Evolutionary conservation across 2,113 vertebrate genomes (phyloP).

Genomic region (Hydropotes inermis): DNA sequence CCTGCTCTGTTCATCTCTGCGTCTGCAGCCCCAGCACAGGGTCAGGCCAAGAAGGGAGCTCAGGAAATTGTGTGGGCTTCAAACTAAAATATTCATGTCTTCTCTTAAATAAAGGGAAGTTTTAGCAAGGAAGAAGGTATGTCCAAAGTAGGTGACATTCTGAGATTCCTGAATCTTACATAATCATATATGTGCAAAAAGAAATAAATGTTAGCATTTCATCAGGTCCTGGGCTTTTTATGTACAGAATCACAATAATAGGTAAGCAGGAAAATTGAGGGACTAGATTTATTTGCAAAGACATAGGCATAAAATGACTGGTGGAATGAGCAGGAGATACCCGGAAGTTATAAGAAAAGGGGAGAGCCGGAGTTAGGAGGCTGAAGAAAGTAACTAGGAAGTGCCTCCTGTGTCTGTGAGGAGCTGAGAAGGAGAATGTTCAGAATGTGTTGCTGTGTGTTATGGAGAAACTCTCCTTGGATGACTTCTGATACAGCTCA

Average conservation of each 20-base stretch:
- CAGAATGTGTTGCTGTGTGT: background rate
- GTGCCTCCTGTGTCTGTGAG: background rate
- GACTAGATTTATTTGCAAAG: constrained; percentile 14
- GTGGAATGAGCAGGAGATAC: background rate
- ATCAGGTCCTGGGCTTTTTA: background rate
- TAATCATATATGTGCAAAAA: background rate
- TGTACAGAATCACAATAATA: background rate
- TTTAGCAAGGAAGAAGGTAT: constrained; percentile 9
- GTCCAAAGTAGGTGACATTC: background rate
- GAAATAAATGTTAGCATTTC: background rate
- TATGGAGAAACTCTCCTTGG: background rate
- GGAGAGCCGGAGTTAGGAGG: background rate
- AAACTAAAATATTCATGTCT: background rate
- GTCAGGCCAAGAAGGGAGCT: background rate
- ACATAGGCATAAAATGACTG: background rate
- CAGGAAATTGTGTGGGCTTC: background rate
- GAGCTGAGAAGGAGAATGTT: background rate
- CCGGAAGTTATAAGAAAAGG: background rate
- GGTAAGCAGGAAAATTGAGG: background rate
- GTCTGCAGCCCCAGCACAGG: background rate
- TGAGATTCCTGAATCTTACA: background rate
- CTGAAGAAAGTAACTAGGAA: background rate
- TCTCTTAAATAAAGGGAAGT: background rate
- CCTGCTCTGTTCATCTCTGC: background rate
- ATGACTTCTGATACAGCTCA: background rate